A percentile compares a stretch with the other conserved stretches of the same genome.
phyloP scores from a whole-genome alignment of 2,888 invertebrate species.

The Colletes collaris region DNA sequence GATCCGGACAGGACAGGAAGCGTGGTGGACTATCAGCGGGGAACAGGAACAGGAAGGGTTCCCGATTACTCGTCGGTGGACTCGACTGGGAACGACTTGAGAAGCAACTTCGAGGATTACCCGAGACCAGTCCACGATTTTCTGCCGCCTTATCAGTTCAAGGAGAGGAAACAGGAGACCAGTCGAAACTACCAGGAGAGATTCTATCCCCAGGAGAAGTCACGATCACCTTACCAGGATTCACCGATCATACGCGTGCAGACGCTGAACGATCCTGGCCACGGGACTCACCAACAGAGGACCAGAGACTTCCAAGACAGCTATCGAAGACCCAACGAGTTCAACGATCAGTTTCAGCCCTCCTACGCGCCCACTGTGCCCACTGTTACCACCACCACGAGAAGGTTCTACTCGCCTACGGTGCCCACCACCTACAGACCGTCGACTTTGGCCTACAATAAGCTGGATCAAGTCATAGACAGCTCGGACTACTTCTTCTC shows the following conservation, averaged over 20 bases:
- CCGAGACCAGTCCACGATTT: constrained; percentile 37
- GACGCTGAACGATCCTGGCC: constrained; percentile 46
- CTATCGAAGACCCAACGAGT: constrained; percentile 40
- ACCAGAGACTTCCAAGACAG: constrained; percentile 18
- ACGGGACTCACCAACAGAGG: not conserved
- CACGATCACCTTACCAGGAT: constrained; percentile 61
- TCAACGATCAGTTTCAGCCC: constrained; percentile 70
- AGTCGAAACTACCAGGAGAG: constrained; percentile 53
- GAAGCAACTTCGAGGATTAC: constrained; percentile 65
- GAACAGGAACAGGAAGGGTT: constrained; percentile 23
- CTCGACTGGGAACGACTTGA: constrained; percentile 66
- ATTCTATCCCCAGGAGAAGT: constrained; percentile 56
- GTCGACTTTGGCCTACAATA: constrained; percentile 70
- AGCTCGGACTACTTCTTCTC: constrained; percentile 76
- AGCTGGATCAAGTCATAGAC: constrained; percentile 72
- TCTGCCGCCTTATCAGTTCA: constrained; percentile 57
- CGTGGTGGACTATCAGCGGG: constrained; percentile 49
- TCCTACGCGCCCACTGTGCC: constrained; percentile 80
- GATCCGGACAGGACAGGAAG: constrained; percentile 65
- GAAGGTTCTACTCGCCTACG: constrained; percentile 78
- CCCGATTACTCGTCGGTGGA: constrained; percentile 39
- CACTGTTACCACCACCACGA: constrained; percentile 78
- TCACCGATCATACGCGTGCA: constrained; percentile 70
- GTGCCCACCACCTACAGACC: constrained; percentile 75
- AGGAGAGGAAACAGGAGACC: constrained; percentile 37